Evolutionary conservation across 2,797 vertebrate species (phyloP).

Genomic region (Chelonia mydas): DNA sequence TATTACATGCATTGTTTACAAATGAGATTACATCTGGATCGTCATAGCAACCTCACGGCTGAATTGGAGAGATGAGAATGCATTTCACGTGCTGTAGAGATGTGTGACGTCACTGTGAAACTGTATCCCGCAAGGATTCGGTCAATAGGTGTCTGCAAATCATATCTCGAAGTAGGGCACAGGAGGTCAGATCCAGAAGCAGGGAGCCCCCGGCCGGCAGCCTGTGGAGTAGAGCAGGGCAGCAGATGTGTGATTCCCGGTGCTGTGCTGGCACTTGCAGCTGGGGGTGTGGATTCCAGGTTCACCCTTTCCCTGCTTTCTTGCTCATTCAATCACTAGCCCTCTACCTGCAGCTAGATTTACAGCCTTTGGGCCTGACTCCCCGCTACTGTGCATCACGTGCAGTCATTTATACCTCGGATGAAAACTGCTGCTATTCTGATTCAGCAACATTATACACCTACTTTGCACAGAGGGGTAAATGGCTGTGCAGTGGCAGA

Average conservation of each 20-base stretch:
- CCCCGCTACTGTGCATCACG: neutral
- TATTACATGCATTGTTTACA: rapidly evolving
- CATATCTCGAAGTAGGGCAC: neutral
- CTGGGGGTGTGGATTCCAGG: neutral
- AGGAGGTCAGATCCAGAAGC: neutral
- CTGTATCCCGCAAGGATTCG: rapidly evolving
- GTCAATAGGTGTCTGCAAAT: neutral
- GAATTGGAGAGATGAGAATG: neutral
- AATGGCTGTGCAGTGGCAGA: neutral
- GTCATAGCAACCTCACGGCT: rapidly evolving
- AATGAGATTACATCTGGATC: rapidly evolving
- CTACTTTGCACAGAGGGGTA: neutral
- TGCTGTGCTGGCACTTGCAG: neutral
- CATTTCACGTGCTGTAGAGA: rapidly evolving
- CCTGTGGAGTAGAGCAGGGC: neutral
- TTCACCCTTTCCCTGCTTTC: neutral
- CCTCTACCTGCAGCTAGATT: neutral
- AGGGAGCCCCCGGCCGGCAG: neutral
- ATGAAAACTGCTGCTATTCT: neutral
- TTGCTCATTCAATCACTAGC: neutral
- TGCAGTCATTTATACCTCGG: neutral
- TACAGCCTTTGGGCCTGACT: neutral
- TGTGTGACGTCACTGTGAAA: rapidly evolving
- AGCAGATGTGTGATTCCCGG: neutral
- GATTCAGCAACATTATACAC: neutral